A percentile compares a stretch with the other conserved stretches of the same genome.
These are phyloP conservation scores for Erpetoichthys calabaricus DNA, from an alignment of 2,797 vertebrate genomes.

Conservation along the genomic window DNA sequence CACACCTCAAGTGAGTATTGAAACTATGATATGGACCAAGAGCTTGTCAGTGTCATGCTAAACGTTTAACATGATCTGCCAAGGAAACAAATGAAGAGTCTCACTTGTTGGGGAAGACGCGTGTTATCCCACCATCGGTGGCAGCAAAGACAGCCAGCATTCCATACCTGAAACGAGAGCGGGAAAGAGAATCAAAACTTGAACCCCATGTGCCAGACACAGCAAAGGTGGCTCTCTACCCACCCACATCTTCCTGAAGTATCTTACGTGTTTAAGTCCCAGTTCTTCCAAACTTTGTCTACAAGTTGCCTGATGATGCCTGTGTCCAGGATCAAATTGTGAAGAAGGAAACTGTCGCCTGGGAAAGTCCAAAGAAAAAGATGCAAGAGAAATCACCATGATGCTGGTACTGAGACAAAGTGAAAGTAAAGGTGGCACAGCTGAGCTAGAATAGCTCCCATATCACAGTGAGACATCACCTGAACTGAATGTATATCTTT, in stretches of 20 bases:
- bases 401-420: too few relatives aligned
- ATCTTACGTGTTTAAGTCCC: slow-evolving; percentile 88
- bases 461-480: too few relatives aligned
- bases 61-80: too few relatives aligned
- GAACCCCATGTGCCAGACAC: too few relatives aligned
- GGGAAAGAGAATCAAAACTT: neutral
- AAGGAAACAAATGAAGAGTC: slow-evolving; percentile 34
- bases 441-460: too few relatives aligned
- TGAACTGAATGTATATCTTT: too few relatives aligned
- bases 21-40: too few relatives aligned
- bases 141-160: slow-evolving; percentile 88
- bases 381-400: slow-evolving; percentile 9
- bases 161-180: slow-evolving; percentile 61
- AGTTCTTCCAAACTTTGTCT: slow-evolving; percentile 88
- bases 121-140: slow-evolving; percentile 87
- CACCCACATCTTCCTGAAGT: too few relatives aligned
- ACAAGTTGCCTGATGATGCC: slow-evolving; percentile 89
- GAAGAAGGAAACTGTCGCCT: slow-evolving; percentile 90
- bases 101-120: slow-evolving; percentile 95
- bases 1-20: too few relatives aligned
- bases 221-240: too few relatives aligned
- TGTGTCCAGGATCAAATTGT: slow-evolving; percentile 93
- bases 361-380: slow-evolving; percentile 13
- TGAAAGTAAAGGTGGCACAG: too few relatives aligned
- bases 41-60: too few relatives aligned